These are phyloP conservation scores for Callospermophilus lateralis DNA, from an alignment of 2,113 vertebrate genomes.

Conservation along the genomic window DNA sequence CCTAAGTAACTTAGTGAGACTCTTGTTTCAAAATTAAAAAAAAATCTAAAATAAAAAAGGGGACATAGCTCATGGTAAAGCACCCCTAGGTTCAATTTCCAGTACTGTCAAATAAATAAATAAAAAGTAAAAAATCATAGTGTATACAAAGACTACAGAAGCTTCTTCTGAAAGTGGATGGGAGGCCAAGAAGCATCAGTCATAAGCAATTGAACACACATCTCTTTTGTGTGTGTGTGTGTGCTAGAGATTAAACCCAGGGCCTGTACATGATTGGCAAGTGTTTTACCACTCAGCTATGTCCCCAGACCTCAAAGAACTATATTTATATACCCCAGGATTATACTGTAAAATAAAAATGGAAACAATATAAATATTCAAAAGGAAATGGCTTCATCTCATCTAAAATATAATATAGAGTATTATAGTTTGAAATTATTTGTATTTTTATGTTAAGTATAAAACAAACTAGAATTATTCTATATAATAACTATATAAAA, in stretches of 20 bases:
- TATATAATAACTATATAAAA: background rate
- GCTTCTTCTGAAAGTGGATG: slow-evolving; percentile 5
- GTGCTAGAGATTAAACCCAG: background rate
- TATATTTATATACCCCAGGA: background rate
- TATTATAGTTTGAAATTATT: slow-evolving; percentile 16
- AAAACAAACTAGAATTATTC: slow-evolving; percentile 23
- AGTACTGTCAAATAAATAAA: too few relatives aligned
- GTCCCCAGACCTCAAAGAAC: background rate
- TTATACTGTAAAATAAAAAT: background rate
- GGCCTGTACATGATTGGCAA: background rate
- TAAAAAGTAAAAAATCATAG: background rate
- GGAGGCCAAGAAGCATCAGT: background rate
- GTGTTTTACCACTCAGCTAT: background rate
- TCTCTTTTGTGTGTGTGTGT: background rate
- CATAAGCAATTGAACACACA: background rate
- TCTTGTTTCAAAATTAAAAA: too few relatives aligned
- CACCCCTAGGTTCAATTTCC: too few relatives aligned
- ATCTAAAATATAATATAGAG: slow-evolving; percentile 18
- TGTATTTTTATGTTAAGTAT: slow-evolving; percentile 30
- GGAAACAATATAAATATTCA: slow-evolving; percentile 8
- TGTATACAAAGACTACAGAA: background rate
- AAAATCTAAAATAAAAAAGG: too few relatives aligned
- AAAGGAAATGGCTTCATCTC: background rate
- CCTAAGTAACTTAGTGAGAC: too few relatives aligned
- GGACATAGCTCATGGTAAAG: too few relatives aligned